Evolutionary conservation across 2,113 vertebrate species (phyloP).

Genomic region (Scortum barcoo): DNA sequence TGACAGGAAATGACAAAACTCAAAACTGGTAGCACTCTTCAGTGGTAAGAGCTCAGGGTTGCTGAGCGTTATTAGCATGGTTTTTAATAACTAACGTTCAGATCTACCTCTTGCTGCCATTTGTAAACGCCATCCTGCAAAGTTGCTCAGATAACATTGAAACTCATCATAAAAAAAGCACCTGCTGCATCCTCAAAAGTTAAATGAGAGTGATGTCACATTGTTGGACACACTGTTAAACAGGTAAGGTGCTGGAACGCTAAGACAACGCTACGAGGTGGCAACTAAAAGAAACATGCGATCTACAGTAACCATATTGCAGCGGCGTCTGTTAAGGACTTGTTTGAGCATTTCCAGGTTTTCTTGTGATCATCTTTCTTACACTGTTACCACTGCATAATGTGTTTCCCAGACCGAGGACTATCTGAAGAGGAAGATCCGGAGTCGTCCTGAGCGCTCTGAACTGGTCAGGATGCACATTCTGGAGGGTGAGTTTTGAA

Average conservation of each 20-base stretch:
- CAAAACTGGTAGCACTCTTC: not conserved
- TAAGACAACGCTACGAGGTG: not conserved
- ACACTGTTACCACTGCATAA: not conserved
- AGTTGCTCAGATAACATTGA: not conserved
- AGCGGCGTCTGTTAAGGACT: not conserved
- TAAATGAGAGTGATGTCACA: not conserved
- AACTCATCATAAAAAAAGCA: not conserved
- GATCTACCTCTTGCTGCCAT: not conserved
- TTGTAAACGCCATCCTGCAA: not conserved
- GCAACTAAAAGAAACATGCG: too few species aligned
- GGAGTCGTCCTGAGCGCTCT: conserved; percentile 93
- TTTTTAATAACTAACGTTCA: not conserved
- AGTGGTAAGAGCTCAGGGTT: not conserved
- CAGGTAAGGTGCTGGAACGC: not conserved
- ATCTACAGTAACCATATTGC: not conserved
- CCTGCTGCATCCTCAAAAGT: not conserved
- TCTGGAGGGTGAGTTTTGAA: conserved; percentile 90
- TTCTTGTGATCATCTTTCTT: not conserved
- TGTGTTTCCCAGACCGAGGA: conserved; percentile 91
- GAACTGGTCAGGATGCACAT: conserved; percentile 99
- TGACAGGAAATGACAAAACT: not conserved
- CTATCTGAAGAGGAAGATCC: conserved; percentile 97
- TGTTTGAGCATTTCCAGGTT: not conserved
- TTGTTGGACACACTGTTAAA: not conserved
- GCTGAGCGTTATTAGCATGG: not conserved